Evolutionary conservation across 2,888 invertebrate genomes (phyloP), one percentile per base, ranked within the genome.

Genomic region (Pterostichus madidus): DNA sequence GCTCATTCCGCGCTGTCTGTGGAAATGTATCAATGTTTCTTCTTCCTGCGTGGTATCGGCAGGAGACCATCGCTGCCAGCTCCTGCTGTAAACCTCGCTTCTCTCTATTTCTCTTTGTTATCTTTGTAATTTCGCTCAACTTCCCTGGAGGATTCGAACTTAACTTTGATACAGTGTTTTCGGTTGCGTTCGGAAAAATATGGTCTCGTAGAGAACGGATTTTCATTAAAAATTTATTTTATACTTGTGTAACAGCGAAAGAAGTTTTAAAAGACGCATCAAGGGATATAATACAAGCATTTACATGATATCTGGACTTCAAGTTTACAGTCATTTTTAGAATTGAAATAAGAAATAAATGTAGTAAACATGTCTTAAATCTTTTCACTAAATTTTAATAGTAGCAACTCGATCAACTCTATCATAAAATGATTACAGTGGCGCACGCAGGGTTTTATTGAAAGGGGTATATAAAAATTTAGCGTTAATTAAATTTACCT

Each of bases 101-200:
- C 49, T 49, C 49, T 49, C 64, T 64, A 32, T 64, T 64, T n/a
- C 35, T 64, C 64, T 64, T 64, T 64, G 64, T 64, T 64, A 64
- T 64, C 64, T 64, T 64, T 64, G 64, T 64, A 64, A 64, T 64
- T 64, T 64, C 64, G 13, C n/a, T 3, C 31, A 64, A 64, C 13
- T 13, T n/a, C 64, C 32, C 64, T 13, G 6, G 64, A 64, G 64
- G 13, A 64, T 64, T 64, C 64, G n/a, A 49, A 49, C n/a, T 11
- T 64, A 64, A 64, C 32, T 64, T 64, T 64, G 64, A 64, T 64
- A 64, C 64, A 35, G n/a, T 49, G 49, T 49, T 49, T 49, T 49
- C 49, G 49, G 49, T n/a, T 49, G 49, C n/a, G 39, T 49, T 49
- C 49, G 49, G 49, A 49, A 49, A 49, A 49, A 49, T 49, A 49